Conservation (phyloP, 53 echinoderm and acorn worm genomes). For the Pentamera pediparva region DNA sequence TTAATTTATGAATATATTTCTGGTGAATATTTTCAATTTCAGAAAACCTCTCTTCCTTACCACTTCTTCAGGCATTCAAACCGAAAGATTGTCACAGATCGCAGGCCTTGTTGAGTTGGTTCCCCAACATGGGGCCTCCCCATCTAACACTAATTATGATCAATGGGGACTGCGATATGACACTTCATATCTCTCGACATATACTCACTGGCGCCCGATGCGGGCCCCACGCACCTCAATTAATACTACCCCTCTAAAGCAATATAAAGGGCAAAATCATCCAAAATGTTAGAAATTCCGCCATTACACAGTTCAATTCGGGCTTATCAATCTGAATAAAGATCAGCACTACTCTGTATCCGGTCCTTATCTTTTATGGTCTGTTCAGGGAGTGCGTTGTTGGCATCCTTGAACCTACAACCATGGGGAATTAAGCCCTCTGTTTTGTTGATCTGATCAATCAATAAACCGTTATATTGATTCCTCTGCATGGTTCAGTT, state of each 20-base stretch:
- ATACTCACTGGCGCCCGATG: background rate
- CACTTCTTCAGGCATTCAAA: no score
- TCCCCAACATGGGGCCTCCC: constrained; percentile 23
- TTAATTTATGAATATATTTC: no score
- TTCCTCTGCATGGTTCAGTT: constrained; percentile 34
- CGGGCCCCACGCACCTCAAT: constrained; percentile 29
- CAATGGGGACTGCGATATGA: constrained; percentile 16
- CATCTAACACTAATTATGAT: constrained; percentile 33
- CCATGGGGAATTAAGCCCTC: constrained; percentile 25
- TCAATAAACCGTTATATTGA: constrained; percentile 25
- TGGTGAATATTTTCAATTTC: no score
- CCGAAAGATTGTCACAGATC: no score
- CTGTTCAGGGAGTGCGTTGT: constrained; percentile 14
- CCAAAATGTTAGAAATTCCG: background rate
- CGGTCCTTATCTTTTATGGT: constrained; percentile 23
- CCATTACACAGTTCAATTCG: constrained; percentile 6
- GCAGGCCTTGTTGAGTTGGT: no score
- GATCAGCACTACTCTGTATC: constrained; percentile 18
- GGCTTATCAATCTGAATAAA: constrained; percentile 28
- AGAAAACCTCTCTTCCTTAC: no score
- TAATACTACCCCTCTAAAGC: constrained; percentile 16
- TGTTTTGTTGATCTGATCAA: constrained; percentile 23
- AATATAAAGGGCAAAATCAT: background rate
- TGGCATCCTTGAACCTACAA: constrained; percentile 35
- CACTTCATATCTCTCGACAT: constrained; percentile 2